Evolutionary conservation across 2,888 invertebrate genomes (phyloP), one percentile per base, ranked within the genome.

Genomic region (Aphodius sticticus): DNA sequence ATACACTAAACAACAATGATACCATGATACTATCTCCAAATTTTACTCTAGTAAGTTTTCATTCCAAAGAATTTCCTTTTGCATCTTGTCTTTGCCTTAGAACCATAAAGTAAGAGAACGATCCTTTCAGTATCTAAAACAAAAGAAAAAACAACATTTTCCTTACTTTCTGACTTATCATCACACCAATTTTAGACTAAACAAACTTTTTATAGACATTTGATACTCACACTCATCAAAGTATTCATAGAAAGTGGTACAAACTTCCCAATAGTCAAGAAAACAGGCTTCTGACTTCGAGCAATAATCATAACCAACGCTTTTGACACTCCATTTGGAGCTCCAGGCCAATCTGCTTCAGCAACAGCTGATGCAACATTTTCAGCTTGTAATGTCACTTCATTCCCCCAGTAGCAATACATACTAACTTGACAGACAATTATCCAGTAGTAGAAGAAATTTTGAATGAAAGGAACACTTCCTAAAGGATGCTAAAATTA

Each of bases 401-500:
- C 83, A 69, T 85, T 83, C 1, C 84, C 85, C 83, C 84, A 84
- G 77, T 83, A 84, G n/a, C 84, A 84, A 69, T 82, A 85, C 78
- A 83, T 80, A 26, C 82, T 81, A 15, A 84, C 82, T 78, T 85
- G 84, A 70, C 80, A 82, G 9, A 83, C 82, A 16, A 85, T 83
- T 37, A 83, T 81, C 69, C 82, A 81, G 69, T 82, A 84, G 70
- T 83, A 84, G 26, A 78, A 80, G 16, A 81, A 76, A 71, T 83
- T 81, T 79, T 83, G 82, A 14, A 84, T 72, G 37, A 83, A 84
- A 9, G 74, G 74, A 4, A 83, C 37, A 70, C 84, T 84, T 15
- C 74, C 78, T 16, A 82, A 7, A 0, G 82, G 78, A 70, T 77
- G 76, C 83, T 84, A 78, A 71, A 74, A 77, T 15, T 69, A 69